Percentiles rank a stretch among this genome's conserved stretches.
These are phyloP conservation scores for Mola mola DNA, from an alignment of 2,113 vertebrate genomes.

Conservation along the genomic window DNA sequence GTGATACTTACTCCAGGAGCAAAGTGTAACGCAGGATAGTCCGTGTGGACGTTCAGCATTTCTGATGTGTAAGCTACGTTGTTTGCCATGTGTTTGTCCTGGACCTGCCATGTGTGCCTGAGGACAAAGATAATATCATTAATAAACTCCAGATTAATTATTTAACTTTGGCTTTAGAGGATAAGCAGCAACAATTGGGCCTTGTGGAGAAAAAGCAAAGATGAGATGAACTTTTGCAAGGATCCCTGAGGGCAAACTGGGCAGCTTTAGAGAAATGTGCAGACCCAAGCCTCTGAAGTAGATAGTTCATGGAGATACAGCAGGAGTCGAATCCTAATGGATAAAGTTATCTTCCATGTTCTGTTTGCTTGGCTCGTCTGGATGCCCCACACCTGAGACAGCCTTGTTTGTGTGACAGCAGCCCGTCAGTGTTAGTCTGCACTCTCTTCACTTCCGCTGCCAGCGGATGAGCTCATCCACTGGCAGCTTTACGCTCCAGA, in stretches of 20 bases:
- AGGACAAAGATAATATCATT: conserved; percentile 54
- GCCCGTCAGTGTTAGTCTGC: conserved; percentile 31
- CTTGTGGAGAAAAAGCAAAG: conserved; percentile 24
- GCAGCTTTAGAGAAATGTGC: conserved; percentile 36
- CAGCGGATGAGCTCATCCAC: conserved; percentile 62
- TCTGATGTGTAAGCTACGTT: conserved; percentile 94
- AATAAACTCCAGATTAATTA: conserved; percentile 32
- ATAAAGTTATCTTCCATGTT: conserved; percentile 56
- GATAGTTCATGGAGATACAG: conserved; percentile 62
- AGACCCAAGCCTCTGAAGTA: conserved; percentile 41
- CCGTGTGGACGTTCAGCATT: conserved; percentile 90
- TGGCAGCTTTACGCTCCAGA: conserved; percentile 66
- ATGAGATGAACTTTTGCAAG: conserved; percentile 39
- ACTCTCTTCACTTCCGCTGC: conserved; percentile 43
- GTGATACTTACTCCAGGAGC: conserved; percentile 90
- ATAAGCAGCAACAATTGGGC: conserved; percentile 38
- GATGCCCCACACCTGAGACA: conserved; percentile 49
- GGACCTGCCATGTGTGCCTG: conserved; percentile 95
- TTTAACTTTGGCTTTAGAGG: conserved; percentile 41
- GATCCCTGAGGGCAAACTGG: conserved; percentile 34
- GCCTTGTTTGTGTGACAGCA: conserved; percentile 27
- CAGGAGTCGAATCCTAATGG: conserved; percentile 50
- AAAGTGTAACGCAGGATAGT: conserved; percentile 91
- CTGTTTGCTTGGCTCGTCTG: conserved; percentile 51
- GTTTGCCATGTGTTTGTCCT: conserved; percentile 92